A percentile compares a stretch with the other conserved stretches of the same genome.
Conservation (phyloP, 37 sponge, comb jelly and placozoan species). For the Ianthella basta region DNA sequence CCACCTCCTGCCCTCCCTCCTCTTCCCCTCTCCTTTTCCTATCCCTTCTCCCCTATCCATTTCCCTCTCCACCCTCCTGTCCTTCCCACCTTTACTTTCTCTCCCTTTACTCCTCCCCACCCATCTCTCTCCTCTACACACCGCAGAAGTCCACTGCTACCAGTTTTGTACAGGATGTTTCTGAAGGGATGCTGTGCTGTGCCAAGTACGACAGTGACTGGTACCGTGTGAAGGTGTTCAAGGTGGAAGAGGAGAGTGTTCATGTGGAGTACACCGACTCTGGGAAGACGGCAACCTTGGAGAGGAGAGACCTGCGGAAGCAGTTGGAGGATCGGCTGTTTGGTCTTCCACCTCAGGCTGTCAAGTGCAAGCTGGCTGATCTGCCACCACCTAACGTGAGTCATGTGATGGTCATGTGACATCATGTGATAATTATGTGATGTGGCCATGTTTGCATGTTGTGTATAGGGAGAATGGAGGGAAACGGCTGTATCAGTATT, state of each 20-base stretch:
- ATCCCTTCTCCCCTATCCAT: too few relatives aligned
- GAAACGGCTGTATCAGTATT: neutral
- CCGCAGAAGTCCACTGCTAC: constrained; percentile 29
- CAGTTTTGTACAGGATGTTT: constrained; percentile 18
- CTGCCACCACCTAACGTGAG: constrained; percentile 9
- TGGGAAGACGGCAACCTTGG: constrained; percentile 4
- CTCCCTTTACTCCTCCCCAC: neutral
- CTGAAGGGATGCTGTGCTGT: constrained; percentile 35
- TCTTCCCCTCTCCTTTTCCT: neutral
- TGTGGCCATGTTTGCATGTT: neutral
- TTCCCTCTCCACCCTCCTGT: too few relatives aligned
- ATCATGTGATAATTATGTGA: too few relatives aligned
- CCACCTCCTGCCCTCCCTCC: neutral
- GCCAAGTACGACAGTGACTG: constrained; percentile 44
- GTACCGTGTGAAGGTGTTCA: constrained; percentile 41
- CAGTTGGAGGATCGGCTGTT: neutral
- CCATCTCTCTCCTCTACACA: neutral
- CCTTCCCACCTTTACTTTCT: too few relatives aligned
- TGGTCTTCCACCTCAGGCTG: constrained; percentile 12
- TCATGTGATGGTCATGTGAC: constrained; percentile 12
- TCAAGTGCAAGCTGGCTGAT: neutral
- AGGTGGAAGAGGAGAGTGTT: neutral
- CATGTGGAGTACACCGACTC: constrained; percentile 21
- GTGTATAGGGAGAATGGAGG: neutral
- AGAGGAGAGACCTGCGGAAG: constrained; percentile 17